Conservation (phyloP, 1,140 invertebrate species). For the Halotydeus destructor region DNA sequence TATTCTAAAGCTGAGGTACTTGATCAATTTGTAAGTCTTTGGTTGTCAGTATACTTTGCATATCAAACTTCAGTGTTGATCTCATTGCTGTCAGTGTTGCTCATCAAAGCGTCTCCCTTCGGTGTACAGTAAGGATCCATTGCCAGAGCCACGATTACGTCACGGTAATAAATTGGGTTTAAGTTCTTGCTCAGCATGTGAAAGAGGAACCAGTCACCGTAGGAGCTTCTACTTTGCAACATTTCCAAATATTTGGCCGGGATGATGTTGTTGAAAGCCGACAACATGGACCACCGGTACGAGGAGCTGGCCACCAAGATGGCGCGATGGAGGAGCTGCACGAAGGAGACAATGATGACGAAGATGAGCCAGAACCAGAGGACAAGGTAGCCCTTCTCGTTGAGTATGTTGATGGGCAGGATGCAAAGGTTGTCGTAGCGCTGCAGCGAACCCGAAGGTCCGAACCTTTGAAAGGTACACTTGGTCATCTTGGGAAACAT, state of each 20-base stretch:
- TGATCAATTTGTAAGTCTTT: too few species aligned
- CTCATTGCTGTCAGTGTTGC: too few species aligned
- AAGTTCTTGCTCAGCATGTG: conserved; percentile 4
- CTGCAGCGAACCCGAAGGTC: conserved; percentile 17
- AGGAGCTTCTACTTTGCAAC: neutral
- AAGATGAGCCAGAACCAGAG: conserved; percentile 28
- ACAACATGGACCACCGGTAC: neutral
- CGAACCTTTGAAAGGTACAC: conserved; percentile 64
- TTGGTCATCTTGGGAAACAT: conserved; percentile 79
- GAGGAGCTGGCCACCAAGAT: neutral
- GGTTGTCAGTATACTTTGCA: too few species aligned
- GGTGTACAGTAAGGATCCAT: too few species aligned
- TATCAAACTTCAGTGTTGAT: too few species aligned
- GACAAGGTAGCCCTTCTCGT: conserved; percentile 88
- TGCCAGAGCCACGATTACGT: too few species aligned
- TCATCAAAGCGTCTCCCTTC: too few species aligned
- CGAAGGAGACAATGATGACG: conserved; percentile 13
- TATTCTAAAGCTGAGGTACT: too few species aligned
- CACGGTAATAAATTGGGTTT: conserved; percentile 7
- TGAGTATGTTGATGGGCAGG: conserved; percentile 58
- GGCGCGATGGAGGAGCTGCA: neutral
- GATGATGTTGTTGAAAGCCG: neutral
- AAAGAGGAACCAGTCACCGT: conserved; percentile 5
- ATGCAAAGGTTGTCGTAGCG: conserved; percentile 37
- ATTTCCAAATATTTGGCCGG: neutral